Conservation (phyloP, 1,140 invertebrate species). For the Stegodyphus dumicola region DNA sequence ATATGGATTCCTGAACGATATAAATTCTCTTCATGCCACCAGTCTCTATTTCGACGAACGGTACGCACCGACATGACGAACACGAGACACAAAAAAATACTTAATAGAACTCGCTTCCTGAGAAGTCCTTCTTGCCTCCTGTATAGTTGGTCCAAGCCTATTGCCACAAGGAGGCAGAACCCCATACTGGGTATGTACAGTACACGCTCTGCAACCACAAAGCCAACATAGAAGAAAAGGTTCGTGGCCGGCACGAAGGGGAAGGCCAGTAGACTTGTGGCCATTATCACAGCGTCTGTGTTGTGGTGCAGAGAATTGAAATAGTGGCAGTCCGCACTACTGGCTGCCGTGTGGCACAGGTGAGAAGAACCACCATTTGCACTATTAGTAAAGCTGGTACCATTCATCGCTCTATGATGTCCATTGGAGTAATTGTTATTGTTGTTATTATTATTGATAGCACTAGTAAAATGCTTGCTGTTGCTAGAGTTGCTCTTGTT, state of each 20-base stretch:
- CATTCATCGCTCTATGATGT: background rate
- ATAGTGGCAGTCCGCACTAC: background rate
- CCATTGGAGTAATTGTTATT: background rate
- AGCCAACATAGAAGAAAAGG: slow-evolving; percentile 91
- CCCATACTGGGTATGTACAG: slow-evolving; percentile 96
- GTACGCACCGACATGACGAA: slow-evolving; percentile 73
- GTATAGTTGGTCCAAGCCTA: slow-evolving; percentile 70
- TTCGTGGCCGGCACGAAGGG: slow-evolving; percentile 95
- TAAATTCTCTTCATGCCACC: slow-evolving; percentile 91
- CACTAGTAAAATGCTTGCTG: background rate
- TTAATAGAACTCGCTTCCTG: slow-evolving; percentile 8
- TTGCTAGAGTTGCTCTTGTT: background rate
- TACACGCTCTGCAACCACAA: slow-evolving; percentile 94
- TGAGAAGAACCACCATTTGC: background rate
- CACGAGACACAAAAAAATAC: slow-evolving; percentile 65
- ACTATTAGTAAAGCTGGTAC: background rate
- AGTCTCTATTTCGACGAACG: slow-evolving; percentile 85
- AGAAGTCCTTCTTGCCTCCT: slow-evolving; percentile 38
- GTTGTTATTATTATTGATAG: background rate
- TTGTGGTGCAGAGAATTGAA: background rate
- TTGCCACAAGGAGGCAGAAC: slow-evolving; percentile 88
- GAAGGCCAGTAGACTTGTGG: slow-evolving; percentile 80
- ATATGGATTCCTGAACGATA: slow-evolving; percentile 89
- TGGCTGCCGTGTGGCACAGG: background rate
- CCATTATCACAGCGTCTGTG: slow-evolving; percentile 66